A percentile compares a stretch with the other conserved stretches of the same genome.
Conservation (phyloP, 2,888 invertebrate genomes). For the Metacarcinus magister region DNA sequence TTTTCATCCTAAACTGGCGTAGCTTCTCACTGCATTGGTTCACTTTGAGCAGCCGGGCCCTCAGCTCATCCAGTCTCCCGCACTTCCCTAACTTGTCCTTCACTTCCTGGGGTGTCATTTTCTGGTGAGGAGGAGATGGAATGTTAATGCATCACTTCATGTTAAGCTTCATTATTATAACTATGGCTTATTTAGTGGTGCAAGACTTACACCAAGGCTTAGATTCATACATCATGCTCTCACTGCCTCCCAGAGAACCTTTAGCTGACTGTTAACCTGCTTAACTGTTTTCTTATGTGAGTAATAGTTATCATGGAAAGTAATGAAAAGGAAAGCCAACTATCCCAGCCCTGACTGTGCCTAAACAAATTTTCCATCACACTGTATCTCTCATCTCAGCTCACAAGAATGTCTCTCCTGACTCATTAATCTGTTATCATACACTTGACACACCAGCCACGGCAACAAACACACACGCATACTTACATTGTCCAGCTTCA, state of each 20-base stretch:
- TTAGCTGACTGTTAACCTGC: background rate
- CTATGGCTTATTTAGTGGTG: too few species aligned
- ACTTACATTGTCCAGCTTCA: conserved; percentile 43
- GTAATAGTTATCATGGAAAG: too few species aligned
- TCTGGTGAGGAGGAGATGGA: conserved; percentile 6
- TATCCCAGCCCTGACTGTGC: background rate
- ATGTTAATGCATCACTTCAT: too few species aligned
- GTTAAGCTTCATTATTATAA: too few species aligned
- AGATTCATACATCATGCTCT: too few species aligned
- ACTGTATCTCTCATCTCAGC: background rate
- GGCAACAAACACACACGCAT: background rate
- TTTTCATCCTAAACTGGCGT: conserved; percentile 70
- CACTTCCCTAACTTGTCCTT: conserved; percentile 76
- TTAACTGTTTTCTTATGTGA: background rate
- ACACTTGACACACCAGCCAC: background rate
- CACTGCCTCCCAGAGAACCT: too few species aligned
- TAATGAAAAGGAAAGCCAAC: too few species aligned
- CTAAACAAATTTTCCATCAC: background rate
- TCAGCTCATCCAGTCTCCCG: conserved; percentile 79
- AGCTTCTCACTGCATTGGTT: conserved; percentile 79
- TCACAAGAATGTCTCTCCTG: background rate
- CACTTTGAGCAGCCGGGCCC: conserved; percentile 75
- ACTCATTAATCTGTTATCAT: background rate
- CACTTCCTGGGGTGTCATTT: conserved; percentile 74
- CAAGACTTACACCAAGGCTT: too few species aligned